Conservation (phyloP, 1,140 invertebrate genomes). For the Cyrtorhinus lividipennis region DNA sequence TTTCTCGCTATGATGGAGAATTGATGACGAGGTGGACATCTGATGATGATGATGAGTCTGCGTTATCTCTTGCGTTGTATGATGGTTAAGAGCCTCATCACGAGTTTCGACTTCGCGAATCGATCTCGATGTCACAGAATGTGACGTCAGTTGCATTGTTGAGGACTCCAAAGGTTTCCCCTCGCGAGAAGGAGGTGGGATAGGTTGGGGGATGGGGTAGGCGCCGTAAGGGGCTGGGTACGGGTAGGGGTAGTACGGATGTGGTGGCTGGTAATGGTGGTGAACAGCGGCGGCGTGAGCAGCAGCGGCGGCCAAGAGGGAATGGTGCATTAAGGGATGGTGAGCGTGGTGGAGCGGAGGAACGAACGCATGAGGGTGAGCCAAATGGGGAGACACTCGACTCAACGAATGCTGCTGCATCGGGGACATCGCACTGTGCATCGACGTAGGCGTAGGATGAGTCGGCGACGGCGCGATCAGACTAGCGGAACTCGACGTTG, state of each 20-base stretch:
- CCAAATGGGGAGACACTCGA: constrained; percentile 36
- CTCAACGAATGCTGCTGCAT: constrained; percentile 43
- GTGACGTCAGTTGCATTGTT: constrained; percentile 49
- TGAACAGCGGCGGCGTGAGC: constrained; percentile 35
- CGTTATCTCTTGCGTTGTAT: constrained; percentile 33
- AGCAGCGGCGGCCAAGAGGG: constrained; percentile 43
- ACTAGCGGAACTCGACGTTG: constrained; percentile 23
- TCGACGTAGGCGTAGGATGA: constrained; percentile 39
- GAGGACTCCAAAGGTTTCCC: constrained; percentile 42
- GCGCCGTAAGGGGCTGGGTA: constrained; percentile 54
- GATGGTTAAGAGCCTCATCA: constrained; percentile 36
- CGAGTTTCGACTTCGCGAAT: constrained; percentile 36
- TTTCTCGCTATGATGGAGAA: constrained; percentile 36
- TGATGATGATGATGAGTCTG: constrained; percentile 42
- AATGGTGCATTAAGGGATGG: constrained; percentile 51
- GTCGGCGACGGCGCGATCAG: constrained; percentile 31
- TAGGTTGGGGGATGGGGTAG: constrained; percentile 51
- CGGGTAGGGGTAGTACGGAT: constrained; percentile 43
- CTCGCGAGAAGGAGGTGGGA: constrained; percentile 48
- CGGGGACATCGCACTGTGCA: constrained; percentile 36
- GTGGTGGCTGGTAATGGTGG: constrained; percentile 46
- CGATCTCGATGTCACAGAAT: constrained; percentile 38
- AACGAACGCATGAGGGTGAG: constrained; percentile 46
- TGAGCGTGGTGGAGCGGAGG: constrained; percentile 49
- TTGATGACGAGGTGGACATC: constrained; percentile 44